Conservation (phyloP, 2,113 vertebrate species). For the Epinephelus fuscoguttatus region DNA sequence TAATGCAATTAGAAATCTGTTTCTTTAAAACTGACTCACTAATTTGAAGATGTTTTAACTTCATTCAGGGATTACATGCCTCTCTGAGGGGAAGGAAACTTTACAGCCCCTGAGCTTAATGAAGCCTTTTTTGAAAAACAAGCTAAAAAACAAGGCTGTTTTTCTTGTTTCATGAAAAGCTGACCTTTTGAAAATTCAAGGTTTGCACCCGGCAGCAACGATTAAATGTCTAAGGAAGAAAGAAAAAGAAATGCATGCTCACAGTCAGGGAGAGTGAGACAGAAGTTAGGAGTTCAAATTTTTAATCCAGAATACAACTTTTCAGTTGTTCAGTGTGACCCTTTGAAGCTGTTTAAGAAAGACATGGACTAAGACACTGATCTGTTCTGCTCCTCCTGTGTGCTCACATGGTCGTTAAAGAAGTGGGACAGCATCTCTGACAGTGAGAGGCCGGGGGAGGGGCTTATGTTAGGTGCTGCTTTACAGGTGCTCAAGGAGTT, state of each 20-base stretch:
- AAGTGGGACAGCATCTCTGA: background rate
- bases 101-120: background rate
- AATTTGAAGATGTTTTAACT: conserved; percentile 15
- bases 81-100: background rate
- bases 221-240: conserved; percentile 14
- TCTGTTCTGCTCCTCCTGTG: background rate
- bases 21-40: background rate
- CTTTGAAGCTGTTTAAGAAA: background rate
- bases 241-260: background rate
- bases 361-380: background rate
- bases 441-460: background rate
- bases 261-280: background rate
- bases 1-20: conserved; percentile 5
- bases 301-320: background rate
- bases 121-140: conserved; percentile 17
- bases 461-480: background rate
- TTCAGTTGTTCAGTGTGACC: background rate
- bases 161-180: conserved; percentile 27
- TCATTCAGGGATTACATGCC: background rate
- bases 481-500: background rate
- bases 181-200: conserved; percentile 64
- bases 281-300: background rate
- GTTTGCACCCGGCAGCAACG: background rate
- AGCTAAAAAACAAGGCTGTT: conserved; percentile 14
- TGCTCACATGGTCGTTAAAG: background rate